A percentile compares a stretch with the other conserved stretches of the same genome.
Conservation (phyloP, 2,888 invertebrate species). For the Vandiemenella viatica region DNA sequence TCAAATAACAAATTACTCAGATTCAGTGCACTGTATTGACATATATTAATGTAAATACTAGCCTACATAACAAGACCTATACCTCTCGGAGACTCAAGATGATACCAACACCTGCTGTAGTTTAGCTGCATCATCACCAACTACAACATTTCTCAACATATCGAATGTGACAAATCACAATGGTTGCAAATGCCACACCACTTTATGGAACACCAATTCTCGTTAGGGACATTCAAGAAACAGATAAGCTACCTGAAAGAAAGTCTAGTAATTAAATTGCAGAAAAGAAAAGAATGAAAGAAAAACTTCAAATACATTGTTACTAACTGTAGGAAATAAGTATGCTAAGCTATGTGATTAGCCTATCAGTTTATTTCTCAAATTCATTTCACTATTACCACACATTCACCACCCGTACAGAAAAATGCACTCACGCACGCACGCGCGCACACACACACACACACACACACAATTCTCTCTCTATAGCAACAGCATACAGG, state of each 20-base stretch:
- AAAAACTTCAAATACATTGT: slow-evolving; percentile 6
- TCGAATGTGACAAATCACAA: neutral
- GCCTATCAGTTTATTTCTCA: neutral
- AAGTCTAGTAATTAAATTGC: slow-evolving; percentile 11
- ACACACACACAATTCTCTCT: neutral
- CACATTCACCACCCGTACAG: neutral
- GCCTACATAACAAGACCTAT: slow-evolving; percentile 4
- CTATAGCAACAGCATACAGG: neutral
- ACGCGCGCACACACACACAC: neutral
- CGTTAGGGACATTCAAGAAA: slow-evolving; percentile 9
- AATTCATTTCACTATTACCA: neutral
- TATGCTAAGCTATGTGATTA: neutral
- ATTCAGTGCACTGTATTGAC: slow-evolving; percentile 2
- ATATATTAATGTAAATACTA: slow-evolving; percentile 1
- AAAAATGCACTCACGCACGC: neutral
- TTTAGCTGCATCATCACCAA: neutral
- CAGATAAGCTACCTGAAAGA: slow-evolving; percentile 13
- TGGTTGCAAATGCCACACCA: slow-evolving; percentile 11
- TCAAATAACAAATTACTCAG: slow-evolving; percentile 3
- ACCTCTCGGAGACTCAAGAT: neutral
- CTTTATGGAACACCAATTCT: slow-evolving; percentile 17
- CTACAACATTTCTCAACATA: neutral
- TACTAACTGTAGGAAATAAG: neutral
- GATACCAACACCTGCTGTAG: neutral
- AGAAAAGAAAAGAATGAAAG: slow-evolving; percentile 4